These are phyloP conservation scores for Electrona antarctica DNA, from an alignment of 2,113 vertebrate genomes.

Conservation along the genomic window DNA sequence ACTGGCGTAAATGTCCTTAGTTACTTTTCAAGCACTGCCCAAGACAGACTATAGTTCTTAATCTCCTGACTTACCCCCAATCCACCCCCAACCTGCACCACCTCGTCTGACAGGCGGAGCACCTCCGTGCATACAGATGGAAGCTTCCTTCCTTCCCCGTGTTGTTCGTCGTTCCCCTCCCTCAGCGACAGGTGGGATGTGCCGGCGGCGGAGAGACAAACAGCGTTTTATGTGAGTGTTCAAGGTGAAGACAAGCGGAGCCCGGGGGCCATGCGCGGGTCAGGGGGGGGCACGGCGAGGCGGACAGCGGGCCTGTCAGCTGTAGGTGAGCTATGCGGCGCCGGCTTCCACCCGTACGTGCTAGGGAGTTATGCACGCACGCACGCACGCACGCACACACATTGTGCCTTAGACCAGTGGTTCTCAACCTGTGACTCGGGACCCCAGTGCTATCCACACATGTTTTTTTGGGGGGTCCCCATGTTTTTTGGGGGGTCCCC, in stretches of 20 bases:
- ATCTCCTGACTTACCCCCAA: slow-evolving; percentile 63
- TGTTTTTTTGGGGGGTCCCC: no score
- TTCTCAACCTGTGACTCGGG: no score
- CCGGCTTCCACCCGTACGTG: slow-evolving; percentile 2
- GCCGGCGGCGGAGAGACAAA: slow-evolving; percentile 37
- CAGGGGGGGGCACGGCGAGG: slow-evolving; percentile 15
- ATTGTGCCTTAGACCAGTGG: no score
- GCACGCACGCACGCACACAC: neutral
- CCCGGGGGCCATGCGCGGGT: slow-evolving; percentile 37
- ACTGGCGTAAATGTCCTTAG: no score
- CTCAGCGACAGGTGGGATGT: slow-evolving; percentile 46
- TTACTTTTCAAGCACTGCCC: no score
- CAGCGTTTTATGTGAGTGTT: slow-evolving; percentile 49
- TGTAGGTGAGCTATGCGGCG: slow-evolving; percentile 8
- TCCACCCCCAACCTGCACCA: neutral
- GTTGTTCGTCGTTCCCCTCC: slow-evolving; percentile 21
- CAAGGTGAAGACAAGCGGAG: slow-evolving; percentile 30
- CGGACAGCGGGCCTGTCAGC: neutral
- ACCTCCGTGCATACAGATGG: slow-evolving; percentile 65
- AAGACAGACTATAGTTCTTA: slow-evolving; percentile 43
- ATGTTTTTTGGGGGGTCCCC: no score
- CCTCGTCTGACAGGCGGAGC: slow-evolving; percentile 51
- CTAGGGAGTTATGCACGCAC: neutral
- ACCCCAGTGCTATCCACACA: no score
- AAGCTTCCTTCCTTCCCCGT: slow-evolving; percentile 11